Evolutionary conservation across 2,113 vertebrate genomes (phyloP), one percentile per base, ranked within the genome.

Genomic region (Tyto alba): DNA sequence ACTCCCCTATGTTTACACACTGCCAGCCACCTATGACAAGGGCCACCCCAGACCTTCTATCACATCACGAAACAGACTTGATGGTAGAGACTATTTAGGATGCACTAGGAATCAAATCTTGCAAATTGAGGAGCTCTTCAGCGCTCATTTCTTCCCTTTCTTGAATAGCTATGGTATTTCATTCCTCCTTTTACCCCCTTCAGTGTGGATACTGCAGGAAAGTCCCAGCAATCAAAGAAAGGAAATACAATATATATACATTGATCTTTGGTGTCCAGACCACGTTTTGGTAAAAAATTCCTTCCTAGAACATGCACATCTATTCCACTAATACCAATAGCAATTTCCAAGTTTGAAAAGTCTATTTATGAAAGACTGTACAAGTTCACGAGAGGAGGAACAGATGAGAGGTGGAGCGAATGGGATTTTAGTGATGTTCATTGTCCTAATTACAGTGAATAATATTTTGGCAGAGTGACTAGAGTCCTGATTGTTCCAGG

Each of bases 361-460:
- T 26, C 40, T 59, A 11, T 60, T 86, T 75, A 48, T 52, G n/a
- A 90, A 90, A 88, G 26, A 71, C 41, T 48, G 20, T 34, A 62
- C 38, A 77, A 59, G 38, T 48, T 78, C 48, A 68, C 18, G 21
- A 75, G 60, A 90, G 52, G 9, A 87, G 34, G 12, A 91, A 56
- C 6, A 18, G 66, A 75, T 64, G 47, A 93, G 41, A 80, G 38
- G 36, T 64, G 26, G 34, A 81, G 26, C 56, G 47, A 81, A 82
- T 10, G 13, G 60, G 19, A 82, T 40, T 87, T 60, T 72, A 68
- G 43, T n/a, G 29, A 45, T 76, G 62, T 68, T 71, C 40, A 48
- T 72, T 89, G 73, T 82, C 66, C 66, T 89, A 91, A 91, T 93
- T 96, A 59, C 66, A 82, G 48, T 48, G 87, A 95, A 93, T 79